Evolutionary conservation across 2,797 vertebrate species (phyloP).

Genomic region (Micromesistius poutassou): DNA sequence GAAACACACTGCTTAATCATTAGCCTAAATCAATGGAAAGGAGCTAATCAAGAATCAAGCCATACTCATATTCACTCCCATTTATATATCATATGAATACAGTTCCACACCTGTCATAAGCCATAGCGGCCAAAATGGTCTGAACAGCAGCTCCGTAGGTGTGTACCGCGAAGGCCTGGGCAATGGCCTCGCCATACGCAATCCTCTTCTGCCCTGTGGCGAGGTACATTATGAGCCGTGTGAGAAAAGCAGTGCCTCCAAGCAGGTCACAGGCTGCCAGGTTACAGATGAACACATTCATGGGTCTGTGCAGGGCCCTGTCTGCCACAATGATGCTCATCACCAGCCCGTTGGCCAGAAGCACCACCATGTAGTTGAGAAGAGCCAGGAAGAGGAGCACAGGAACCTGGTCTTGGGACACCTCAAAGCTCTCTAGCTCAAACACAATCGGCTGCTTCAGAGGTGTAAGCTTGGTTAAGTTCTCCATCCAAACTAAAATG

Average conservation of each 20-base stretch:
- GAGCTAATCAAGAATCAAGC: background rate
- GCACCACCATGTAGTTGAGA: conserved; percentile 34
- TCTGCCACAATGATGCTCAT: conserved; percentile 35
- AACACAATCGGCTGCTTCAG: conserved; percentile 56
- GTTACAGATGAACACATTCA: conserved; percentile 58
- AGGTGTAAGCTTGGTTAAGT: conserved; percentile 31
- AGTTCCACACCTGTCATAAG: conserved; percentile 5
- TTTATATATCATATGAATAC: background rate
- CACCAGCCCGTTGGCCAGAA: conserved; percentile 51
- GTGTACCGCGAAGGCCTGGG: conserved; percentile 53
- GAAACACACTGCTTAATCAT: background rate
- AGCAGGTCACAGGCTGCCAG: conserved; percentile 55
- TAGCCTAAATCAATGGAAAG: background rate
- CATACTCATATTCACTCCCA: background rate
- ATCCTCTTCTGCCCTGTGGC: conserved; percentile 47
- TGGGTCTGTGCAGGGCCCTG: conserved; percentile 57
- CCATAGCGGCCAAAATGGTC: conserved; percentile 54
- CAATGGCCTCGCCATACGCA: conserved; percentile 38
- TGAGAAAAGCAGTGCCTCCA: conserved; percentile 45
- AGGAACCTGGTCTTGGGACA: conserved; percentile 33
- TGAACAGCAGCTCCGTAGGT: conserved; percentile 35
- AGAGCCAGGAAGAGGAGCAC: conserved; percentile 49
- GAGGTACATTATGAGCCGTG: conserved; percentile 53
- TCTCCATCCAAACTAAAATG: conserved; percentile 44
- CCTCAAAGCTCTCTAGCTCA: conserved; percentile 52